Evolutionary conservation across 2,888 invertebrate genomes (phyloP).

Genomic region (Ichneumoninae sp.): DNA sequence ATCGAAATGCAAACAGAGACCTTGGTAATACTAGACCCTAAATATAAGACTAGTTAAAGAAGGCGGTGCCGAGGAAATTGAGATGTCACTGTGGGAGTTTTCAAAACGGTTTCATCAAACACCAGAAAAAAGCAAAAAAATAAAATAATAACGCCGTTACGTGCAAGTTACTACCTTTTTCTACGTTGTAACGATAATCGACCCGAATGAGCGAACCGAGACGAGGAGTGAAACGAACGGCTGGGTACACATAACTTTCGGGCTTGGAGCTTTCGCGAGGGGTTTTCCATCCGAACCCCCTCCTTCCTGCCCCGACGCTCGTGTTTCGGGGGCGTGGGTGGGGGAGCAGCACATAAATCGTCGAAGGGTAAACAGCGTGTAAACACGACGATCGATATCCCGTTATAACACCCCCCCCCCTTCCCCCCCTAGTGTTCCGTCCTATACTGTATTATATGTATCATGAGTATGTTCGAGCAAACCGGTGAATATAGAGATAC

Average conservation of each 20-base stretch:
- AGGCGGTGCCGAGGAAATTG: too few species aligned
- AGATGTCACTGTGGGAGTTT: background rate
- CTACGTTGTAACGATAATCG: conserved; percentile 12
- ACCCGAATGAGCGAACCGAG: conserved; percentile 5
- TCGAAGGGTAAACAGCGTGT: conserved; percentile 66
- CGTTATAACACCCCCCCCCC: conserved; percentile 32
- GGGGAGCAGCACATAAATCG: conserved; percentile 62
- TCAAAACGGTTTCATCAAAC: too few species aligned
- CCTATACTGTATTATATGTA: conserved; percentile 3
- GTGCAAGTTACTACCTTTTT: background rate
- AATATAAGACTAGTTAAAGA: too few species aligned
- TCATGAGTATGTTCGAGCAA: conserved; percentile 19
- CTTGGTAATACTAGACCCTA: too few species aligned
- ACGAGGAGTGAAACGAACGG: background rate
- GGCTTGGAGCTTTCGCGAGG: conserved; percentile 33
- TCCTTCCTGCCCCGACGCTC: background rate
- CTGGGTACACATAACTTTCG: conserved; percentile 26
- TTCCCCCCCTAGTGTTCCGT: background rate
- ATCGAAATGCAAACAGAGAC: too few species aligned
- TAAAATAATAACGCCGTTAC: too few species aligned
- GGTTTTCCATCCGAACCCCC: background rate
- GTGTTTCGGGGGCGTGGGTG: conserved; percentile 24
- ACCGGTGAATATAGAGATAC: conserved; percentile 4
- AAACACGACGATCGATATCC: conserved; percentile 66
- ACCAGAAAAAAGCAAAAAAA: too few species aligned